Base-by-base conservation (phyloP, 2,113 vertebrate species). In the Leucopsar rothschildi region DNA sequence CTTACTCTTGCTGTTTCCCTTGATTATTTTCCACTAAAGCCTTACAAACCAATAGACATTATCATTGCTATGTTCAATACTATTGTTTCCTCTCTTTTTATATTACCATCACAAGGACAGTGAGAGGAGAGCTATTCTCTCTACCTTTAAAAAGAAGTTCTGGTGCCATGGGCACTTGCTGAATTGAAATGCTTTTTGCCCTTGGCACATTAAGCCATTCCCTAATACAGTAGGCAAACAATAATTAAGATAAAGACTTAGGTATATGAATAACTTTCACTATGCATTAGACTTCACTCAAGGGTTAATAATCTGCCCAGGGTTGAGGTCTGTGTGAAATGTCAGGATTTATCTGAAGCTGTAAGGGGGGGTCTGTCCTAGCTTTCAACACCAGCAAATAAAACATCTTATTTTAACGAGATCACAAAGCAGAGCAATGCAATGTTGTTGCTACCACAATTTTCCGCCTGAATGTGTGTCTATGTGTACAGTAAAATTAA, bases 331-430 rank as follows among this genome's bases (percentile, higher is more conserved):
- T 77, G 24, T 27, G 52, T 83, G 60, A 88, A 82, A 68, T 55
- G 35, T 68, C 81, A 91, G 57, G 22, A 39, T 90, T 92, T 82
- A 88, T 66, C 85, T 72, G 35, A 39, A 93, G 39, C 29, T 59
- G 6, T 64, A 40, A 78, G 24, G 19, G 11, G 64, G 17, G 10
- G 15, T 27, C 70, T 68, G 25, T 63, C 88, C 73, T 28, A 84
- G 69, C 72, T 93, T 96, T 94, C 80, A 91, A 82, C 69, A 64
- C 66, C 33, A 93, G 29, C 65, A 95, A 93, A 93, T 92, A 89
- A 94, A 92, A 61, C 39, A 93, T 18, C 23, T 88, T 66, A 92
- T 91, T 88, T 92, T 81, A 81, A 81, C 65, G 71, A 86, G 52
- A 47, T 60, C 29, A 66, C 79, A 65, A 86, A 82, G 57, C 37